Conservation (phyloP, 1,140 invertebrate genomes). For the Sycobia sp. region DNA sequence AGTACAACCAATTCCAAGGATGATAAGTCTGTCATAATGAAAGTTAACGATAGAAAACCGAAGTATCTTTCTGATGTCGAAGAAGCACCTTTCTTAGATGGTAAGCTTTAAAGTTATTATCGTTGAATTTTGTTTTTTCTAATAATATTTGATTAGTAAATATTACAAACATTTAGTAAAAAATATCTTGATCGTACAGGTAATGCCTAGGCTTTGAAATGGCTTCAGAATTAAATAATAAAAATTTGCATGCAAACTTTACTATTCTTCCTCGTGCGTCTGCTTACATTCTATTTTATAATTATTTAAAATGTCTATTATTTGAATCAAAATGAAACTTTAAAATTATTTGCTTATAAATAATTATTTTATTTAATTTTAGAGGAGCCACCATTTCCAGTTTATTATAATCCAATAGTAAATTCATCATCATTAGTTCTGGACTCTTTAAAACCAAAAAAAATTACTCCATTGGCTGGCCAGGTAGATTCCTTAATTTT, state of each 20-base stretch:
- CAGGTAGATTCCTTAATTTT: no score
- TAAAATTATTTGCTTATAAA: background rate
- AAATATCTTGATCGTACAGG: background rate
- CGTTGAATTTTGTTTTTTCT: background rate
- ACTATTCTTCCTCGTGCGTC: slow-evolving; percentile 17
- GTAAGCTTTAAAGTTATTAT: slow-evolving; percentile 38
- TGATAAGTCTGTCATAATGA: slow-evolving; percentile 51
- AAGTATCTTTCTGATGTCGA: slow-evolving; percentile 43
- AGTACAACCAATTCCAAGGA: slow-evolving; percentile 21
- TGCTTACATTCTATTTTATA: background rate
- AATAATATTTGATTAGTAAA: background rate
- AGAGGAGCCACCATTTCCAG: slow-evolving; percentile 53
- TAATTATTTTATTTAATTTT: slow-evolving; percentile 30
- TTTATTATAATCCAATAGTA: slow-evolving; percentile 48
- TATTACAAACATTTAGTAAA: background rate
- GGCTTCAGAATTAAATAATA: background rate
- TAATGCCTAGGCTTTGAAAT: slow-evolving; percentile 5
- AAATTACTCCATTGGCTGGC: slow-evolving; percentile 50
- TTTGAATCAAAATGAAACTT: background rate
- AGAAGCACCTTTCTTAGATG: slow-evolving; percentile 40
- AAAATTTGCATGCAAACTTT: slow-evolving; percentile 12
- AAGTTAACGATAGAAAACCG: slow-evolving; percentile 39
- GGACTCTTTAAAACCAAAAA: slow-evolving; percentile 27
- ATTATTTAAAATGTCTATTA: background rate
- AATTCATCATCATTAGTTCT: slow-evolving; percentile 37